Evolutionary conservation across 2,797 vertebrate species (phyloP).

Genomic region (Fistularia commersonii): DNA sequence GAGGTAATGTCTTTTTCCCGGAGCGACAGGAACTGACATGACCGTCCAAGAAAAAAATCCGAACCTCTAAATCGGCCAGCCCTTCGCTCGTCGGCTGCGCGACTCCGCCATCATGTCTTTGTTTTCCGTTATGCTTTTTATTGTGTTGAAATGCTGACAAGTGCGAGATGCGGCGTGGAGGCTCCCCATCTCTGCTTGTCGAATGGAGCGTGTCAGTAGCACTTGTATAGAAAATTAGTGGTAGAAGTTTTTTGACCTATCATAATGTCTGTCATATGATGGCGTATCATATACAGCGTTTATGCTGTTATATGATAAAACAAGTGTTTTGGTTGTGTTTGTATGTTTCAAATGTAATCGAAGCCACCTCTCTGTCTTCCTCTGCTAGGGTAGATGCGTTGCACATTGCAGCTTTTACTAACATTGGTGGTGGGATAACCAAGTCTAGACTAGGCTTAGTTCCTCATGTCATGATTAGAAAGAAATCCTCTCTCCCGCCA

Average conservation of each 20-base stretch:
- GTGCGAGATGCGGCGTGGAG: background rate
- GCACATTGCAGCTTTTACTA: slow-evolving; percentile 42
- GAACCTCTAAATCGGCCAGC: slow-evolving; percentile 43
- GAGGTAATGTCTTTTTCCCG: slow-evolving; percentile 20
- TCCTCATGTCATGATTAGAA: slow-evolving; percentile 16
- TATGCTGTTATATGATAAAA: slow-evolving; percentile 64
- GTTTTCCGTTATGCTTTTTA: slow-evolving; percentile 51
- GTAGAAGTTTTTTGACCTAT: slow-evolving; percentile 41
- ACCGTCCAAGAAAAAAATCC: slow-evolving; percentile 32
- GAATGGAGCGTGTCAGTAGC: slow-evolving; percentile 7
- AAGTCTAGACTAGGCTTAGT: slow-evolving; percentile 33
- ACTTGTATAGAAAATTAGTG: slow-evolving; percentile 30
- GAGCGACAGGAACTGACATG: slow-evolving; percentile 31
- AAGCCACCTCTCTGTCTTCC: slow-evolving; percentile 15
- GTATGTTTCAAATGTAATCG: background rate
- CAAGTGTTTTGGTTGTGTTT: slow-evolving; percentile 53
- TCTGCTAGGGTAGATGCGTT: slow-evolving; percentile 30
- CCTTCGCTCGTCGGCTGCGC: slow-evolving; percentile 41
- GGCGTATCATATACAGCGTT: slow-evolving; percentile 64
- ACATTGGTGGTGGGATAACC: slow-evolving; percentile 52
- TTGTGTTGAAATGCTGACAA: slow-evolving; percentile 19
- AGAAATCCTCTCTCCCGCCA: background rate
- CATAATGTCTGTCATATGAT: slow-evolving; percentile 40
- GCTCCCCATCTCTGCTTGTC: slow-evolving; percentile 24
- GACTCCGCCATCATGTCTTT: slow-evolving; percentile 36